Percentiles rank a stretch among this genome's conserved stretches.
These are phyloP conservation scores for Proctacanthus coquilletti DNA, from an alignment of 1,140 invertebrate species.

Conservation along the genomic window DNA sequence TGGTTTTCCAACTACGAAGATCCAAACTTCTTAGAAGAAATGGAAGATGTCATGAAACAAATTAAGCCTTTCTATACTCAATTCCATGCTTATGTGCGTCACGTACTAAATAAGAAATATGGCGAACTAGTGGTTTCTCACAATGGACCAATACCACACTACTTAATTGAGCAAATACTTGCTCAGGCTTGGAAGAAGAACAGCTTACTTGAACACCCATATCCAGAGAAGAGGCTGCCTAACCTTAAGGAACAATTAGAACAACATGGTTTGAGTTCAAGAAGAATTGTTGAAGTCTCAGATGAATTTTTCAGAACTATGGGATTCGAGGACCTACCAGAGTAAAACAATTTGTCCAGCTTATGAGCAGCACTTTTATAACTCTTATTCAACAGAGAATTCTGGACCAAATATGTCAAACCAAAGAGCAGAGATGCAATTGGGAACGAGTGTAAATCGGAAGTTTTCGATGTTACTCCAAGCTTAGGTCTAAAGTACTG, in stretches of 20 bases:
- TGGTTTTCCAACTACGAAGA: slow-evolving; percentile 37
- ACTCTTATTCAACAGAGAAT: too few species aligned
- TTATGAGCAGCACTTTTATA: too few species aligned
- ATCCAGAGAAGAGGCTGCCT: slow-evolving; percentile 7
- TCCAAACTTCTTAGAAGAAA: slow-evolving; percentile 31
- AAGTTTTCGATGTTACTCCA: slow-evolving; percentile 1
- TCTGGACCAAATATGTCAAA: too few species aligned
- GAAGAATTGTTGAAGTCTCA: slow-evolving; percentile 57
- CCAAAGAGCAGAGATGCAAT: neutral
- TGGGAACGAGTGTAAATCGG: neutral
- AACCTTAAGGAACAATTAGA: slow-evolving; percentile 10
- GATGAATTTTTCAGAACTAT: slow-evolving; percentile 57
- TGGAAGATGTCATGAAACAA: slow-evolving; percentile 36
- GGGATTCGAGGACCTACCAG: slow-evolving; percentile 9
- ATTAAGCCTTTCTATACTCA: slow-evolving; percentile 67
- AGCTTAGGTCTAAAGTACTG: slow-evolving; percentile 1
- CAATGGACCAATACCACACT: slow-evolving; percentile 68
- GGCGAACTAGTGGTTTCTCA: slow-evolving; percentile 44
- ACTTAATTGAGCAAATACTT: slow-evolving; percentile 44
- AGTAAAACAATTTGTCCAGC: slow-evolving; percentile 7
- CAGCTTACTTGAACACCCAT: slow-evolving; percentile 8
- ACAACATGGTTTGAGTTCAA: slow-evolving; percentile 39
- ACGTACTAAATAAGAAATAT: slow-evolving; percentile 50
- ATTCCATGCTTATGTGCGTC: slow-evolving; percentile 70
- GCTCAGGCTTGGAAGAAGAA: slow-evolving; percentile 12